Conservation (phyloP, 2,797 vertebrate species). For the Pseudopleuronectes americanus region DNA sequence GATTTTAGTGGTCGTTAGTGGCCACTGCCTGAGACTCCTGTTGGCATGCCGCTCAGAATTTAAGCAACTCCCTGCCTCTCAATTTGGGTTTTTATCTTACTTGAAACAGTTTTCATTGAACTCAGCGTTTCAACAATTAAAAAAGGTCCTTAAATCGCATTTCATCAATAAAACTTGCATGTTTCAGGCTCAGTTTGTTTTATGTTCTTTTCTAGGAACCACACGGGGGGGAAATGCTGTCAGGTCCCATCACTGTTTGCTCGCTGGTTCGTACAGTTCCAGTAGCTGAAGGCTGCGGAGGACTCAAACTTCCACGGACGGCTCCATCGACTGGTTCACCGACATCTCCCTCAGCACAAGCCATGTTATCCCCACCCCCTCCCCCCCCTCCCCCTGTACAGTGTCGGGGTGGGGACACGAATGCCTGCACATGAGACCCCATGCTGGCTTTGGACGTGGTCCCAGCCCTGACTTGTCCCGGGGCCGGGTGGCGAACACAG, state of each 20-base stretch:
- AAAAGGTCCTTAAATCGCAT: background rate
- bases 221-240: constrained; percentile 65
- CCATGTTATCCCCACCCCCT: background rate
- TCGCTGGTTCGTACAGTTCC: constrained; percentile 76
- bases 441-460: background rate
- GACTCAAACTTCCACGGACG: constrained; percentile 75
- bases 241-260: constrained; percentile 81
- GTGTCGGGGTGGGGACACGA: background rate
- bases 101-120: background rate
- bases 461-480: constrained; percentile 22
- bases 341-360: constrained; percentile 34
- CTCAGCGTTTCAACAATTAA: background rate
- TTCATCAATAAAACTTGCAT: background rate
- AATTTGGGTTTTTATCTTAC: background rate
- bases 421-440: background rate
- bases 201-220: constrained; percentile 20
- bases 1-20: too few species aligned
- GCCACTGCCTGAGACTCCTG: too few species aligned
- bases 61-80: background rate
- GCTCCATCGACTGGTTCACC: constrained; percentile 65
- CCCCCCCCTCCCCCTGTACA: background rate
- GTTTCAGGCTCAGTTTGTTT: constrained; percentile 17
- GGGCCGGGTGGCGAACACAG: constrained; percentile 43
- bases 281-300: constrained; percentile 75
- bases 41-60: too few species aligned